Evolutionary conservation across 2,888 invertebrate species (phyloP).

Genomic region (Ecliptopera silaceata): DNA sequence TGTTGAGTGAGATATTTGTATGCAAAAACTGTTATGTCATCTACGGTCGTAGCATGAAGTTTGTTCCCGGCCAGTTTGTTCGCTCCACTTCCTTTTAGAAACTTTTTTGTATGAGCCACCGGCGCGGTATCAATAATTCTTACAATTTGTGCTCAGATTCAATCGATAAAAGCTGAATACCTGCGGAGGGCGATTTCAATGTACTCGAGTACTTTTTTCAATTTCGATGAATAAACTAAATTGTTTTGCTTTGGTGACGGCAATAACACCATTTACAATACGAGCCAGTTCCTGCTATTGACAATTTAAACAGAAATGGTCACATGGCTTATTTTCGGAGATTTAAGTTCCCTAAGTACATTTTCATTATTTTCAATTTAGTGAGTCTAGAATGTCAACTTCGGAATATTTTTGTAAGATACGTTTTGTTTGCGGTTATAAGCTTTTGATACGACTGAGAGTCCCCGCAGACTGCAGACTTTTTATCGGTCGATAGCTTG

Average conservation of each 20-base stretch:
- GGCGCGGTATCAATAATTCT: conserved; percentile 77
- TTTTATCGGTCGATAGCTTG: no score
- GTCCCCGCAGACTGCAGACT: no score
- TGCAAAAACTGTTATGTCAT: neutral
- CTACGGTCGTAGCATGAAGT: conserved; percentile 64
- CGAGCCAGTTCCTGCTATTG: no score
- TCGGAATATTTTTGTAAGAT: no score
- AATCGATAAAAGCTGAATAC: conserved; percentile 53
- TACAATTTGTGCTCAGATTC: conserved; percentile 64
- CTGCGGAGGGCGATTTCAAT: conserved; percentile 42
- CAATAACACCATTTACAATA: neutral
- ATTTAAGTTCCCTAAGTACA: no score
- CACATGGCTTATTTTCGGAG: no score
- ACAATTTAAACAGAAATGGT: no score
- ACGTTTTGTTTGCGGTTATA: no score
- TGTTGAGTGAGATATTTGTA: conserved; percentile 1
- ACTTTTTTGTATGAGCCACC: conserved; percentile 75
- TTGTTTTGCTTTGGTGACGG: neutral
- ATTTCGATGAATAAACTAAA: conserved; percentile 15
- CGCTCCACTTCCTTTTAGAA: conserved; percentile 79
- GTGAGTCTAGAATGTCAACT: no score
- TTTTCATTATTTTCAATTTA: no score
- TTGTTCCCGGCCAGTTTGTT: conserved; percentile 77
- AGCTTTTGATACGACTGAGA: no score
- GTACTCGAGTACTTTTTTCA: no score